These are phyloP conservation scores for Perognathus longimembris DNA, from an alignment of 2,113 vertebrate genomes.

Conservation along the genomic window DNA sequence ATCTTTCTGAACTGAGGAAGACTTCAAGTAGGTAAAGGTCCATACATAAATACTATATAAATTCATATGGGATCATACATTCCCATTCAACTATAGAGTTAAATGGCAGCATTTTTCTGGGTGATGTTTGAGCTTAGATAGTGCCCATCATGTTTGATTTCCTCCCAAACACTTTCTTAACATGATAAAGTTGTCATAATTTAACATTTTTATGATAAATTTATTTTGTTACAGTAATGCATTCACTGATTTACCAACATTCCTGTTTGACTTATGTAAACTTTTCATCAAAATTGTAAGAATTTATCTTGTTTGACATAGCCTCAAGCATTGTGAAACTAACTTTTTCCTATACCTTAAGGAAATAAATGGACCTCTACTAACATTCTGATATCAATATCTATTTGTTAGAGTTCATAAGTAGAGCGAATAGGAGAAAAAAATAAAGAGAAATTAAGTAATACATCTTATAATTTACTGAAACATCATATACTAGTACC, in stretches of 20 bases:
- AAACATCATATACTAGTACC: not conserved
- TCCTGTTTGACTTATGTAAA: not conserved
- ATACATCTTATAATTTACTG: not conserved
- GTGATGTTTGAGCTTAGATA: not conserved
- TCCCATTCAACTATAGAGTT: not conserved
- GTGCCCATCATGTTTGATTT: not conserved
- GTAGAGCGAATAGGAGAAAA: not conserved
- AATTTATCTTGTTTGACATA: not conserved
- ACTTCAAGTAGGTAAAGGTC: constrained; percentile 14
- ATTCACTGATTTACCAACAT: not conserved
- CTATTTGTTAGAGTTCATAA: not conserved
- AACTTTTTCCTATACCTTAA: not conserved
- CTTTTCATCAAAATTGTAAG: not conserved
- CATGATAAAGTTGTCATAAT: not conserved
- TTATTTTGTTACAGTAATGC: not conserved
- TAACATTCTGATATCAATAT: not conserved
- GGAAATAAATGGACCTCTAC: not conserved
- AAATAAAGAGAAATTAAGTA: not conserved
- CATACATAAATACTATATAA: not conserved
- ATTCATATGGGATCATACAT: too few relatives aligned
- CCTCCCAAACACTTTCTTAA: not conserved
- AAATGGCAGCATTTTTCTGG: not conserved
- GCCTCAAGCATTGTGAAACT: too few relatives aligned
- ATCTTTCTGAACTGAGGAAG: not conserved
- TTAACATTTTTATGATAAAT: constrained; percentile 2